These are phyloP conservation scores for Spodoptera exigua DNA, from an alignment of 2,888 invertebrate genomes.

Conservation along the genomic window DNA sequence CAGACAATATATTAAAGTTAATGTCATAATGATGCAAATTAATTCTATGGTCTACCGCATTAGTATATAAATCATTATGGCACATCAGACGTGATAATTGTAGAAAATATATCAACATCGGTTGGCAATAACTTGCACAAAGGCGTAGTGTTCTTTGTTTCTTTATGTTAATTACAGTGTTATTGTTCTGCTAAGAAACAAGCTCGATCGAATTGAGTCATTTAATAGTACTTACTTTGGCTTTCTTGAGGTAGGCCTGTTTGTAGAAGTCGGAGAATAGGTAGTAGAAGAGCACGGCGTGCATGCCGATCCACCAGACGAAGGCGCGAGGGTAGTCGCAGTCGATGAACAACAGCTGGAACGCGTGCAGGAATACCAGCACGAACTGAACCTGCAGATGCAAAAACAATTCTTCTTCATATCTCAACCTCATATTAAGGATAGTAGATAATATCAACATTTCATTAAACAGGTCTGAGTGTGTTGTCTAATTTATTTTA, in stretches of 20 bases:
- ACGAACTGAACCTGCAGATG: slow-evolving; percentile 94
- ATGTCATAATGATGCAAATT: slow-evolving; percentile 36
- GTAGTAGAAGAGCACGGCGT: slow-evolving; percentile 97
- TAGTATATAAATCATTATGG: slow-evolving; percentile 38
- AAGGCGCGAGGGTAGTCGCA: slow-evolving; percentile 97
- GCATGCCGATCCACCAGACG: slow-evolving; percentile 97
- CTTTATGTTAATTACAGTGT: background rate
- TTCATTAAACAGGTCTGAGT: no score
- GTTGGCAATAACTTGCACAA: slow-evolving; percentile 27
- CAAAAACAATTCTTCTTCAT: background rate
- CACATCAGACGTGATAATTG: slow-evolving; percentile 27
- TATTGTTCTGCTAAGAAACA: no score
- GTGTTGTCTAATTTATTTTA: no score
- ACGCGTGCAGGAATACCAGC: slow-evolving; percentile 95
- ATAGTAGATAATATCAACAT: no score
- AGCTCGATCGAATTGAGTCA: no score
- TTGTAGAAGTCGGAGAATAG: slow-evolving; percentile 98
- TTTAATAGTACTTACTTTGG: slow-evolving; percentile 56
- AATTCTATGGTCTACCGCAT: slow-evolving; percentile 27
- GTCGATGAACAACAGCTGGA: slow-evolving; percentile 95
- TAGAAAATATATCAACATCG: slow-evolving; percentile 20
- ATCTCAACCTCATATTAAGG: background rate
- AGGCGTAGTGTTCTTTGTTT: slow-evolving; percentile 14
- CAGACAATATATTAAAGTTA: slow-evolving; percentile 15
- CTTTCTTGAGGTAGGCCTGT: slow-evolving; percentile 91